A percentile compares a stretch with the other conserved stretches of the same genome.
phyloP scores from a whole-genome alignment of 2,113 vertebrate species.

The Scomber japonicus region DNA sequence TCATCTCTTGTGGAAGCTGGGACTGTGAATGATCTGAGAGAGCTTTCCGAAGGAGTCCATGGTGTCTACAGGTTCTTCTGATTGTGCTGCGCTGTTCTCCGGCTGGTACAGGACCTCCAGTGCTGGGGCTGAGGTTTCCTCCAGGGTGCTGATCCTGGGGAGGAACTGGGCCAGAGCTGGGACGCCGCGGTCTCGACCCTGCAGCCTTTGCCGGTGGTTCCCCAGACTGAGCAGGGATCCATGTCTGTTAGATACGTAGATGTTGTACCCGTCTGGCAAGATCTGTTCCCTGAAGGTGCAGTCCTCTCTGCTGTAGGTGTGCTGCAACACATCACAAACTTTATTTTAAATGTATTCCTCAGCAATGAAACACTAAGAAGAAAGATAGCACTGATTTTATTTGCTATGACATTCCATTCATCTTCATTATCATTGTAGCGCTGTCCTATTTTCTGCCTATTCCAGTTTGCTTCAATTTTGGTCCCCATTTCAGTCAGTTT shows the following conservation, averaged over 20 bases:
- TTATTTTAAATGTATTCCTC: too few relatives aligned
- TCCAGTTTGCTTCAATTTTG: too few relatives aligned
- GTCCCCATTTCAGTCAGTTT: too few relatives aligned
- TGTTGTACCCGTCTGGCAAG: conserved; percentile 89
- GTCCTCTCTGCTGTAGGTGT: conserved; percentile 87
- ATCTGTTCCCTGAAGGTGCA: conserved; percentile 94
- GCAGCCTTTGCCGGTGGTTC: conserved; percentile 84
- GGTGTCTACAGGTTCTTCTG: conserved; percentile 77
- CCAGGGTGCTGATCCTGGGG: conserved; percentile 87
- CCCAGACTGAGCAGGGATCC: conserved; percentile 88
- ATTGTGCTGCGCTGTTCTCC: conserved; percentile 15
- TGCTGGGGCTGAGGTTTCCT: conserved; percentile 52
- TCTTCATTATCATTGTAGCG: too few relatives aligned
- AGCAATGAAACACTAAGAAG: too few relatives aligned
- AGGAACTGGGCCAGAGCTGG: conserved; percentile 91
- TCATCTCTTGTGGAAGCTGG: conserved; percentile 92
- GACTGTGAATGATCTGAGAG: conserved; percentile 88
- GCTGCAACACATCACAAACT: conserved; percentile 71
- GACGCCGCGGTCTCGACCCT: conserved; percentile 81
- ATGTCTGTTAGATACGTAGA: conserved; percentile 88
- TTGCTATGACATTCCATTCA: too few relatives aligned
- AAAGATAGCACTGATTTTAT: too few relatives aligned
- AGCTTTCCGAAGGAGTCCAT: conserved; percentile 91
- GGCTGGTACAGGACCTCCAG: neutral
- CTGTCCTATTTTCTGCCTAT: too few relatives aligned